phyloP scores from a whole-genome alignment of 2,797 vertebrate species.

The Choloepus didactylus region DNA sequence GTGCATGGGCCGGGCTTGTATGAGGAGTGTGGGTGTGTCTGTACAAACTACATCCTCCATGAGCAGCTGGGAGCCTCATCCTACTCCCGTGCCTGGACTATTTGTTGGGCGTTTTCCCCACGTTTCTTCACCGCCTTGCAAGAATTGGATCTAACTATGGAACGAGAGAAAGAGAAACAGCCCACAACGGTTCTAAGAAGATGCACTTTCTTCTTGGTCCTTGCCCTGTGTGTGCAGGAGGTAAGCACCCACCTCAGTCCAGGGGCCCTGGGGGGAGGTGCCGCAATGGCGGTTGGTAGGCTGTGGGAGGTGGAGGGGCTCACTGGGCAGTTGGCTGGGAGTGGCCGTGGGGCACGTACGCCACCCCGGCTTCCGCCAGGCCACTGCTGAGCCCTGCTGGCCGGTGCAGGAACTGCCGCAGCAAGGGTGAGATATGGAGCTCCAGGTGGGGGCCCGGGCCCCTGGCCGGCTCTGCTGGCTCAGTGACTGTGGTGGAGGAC shows the following conservation, averaged over 20 bases:
- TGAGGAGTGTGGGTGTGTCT: background rate
- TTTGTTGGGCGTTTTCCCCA: background rate
- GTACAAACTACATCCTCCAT: background rate
- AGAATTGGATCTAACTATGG: background rate
- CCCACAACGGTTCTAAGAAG: background rate
- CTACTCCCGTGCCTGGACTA: no score
- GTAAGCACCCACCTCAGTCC: background rate
- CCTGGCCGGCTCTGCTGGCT: conserved; percentile 89
- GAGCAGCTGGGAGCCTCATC: background rate
- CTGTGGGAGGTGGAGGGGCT: background rate
- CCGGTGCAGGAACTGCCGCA: conserved; percentile 86
- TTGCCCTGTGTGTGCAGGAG: background rate
- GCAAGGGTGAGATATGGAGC: conserved; percentile 87
- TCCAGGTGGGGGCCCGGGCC: conserved; percentile 84
- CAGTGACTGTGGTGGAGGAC: conserved; percentile 90
- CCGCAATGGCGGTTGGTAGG: background rate
- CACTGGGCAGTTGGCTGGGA: conserved; percentile 77
- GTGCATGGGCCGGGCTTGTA: background rate
- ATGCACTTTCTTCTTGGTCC: conserved; percentile 47
- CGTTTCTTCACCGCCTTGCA: background rate
- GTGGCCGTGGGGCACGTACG: conserved; percentile 85
- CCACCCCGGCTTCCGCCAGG: conserved; percentile 86
- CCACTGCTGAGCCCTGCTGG: conserved; percentile 79
- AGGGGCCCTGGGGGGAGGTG: background rate
- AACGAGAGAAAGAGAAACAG: background rate